phyloP scores from a whole-genome alignment of 2,797 vertebrate species.

The Anguilla anguilla region DNA sequence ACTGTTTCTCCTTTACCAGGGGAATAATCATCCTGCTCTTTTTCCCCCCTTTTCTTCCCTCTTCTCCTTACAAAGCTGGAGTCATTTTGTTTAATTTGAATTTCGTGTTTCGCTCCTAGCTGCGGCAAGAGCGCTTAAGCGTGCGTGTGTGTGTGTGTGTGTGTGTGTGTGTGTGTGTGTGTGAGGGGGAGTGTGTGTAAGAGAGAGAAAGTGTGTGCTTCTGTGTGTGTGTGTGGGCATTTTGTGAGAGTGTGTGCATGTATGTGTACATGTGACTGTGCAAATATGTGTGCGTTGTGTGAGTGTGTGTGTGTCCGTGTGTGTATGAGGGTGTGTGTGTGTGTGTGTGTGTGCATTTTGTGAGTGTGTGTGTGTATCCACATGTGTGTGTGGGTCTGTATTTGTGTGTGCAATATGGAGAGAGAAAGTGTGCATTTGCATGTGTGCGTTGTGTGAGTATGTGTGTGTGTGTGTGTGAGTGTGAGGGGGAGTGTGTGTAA shows the following conservation, averaged over 20 bases:
- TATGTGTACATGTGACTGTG: too few species aligned
- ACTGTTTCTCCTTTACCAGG: constrained; percentile 80
- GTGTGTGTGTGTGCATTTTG: not conserved
- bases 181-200: constrained; percentile 27
- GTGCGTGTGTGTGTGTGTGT: constrained; percentile 28
- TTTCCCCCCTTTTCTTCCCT: constrained; percentile 50
- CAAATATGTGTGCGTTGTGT: not conserved
- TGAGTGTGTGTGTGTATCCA: not conserved
- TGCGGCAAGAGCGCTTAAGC: constrained; percentile 33
- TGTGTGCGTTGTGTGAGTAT: too few species aligned
- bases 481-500: too few species aligned
- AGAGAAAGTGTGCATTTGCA: too few species aligned
- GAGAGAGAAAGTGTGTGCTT: not conserved
- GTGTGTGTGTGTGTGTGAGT: too few species aligned
- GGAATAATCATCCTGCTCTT: constrained; percentile 77
- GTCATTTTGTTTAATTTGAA: constrained; percentile 88
- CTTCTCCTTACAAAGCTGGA: constrained; percentile 71
- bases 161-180: constrained; percentile 39
- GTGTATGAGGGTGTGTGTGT: not conserved
- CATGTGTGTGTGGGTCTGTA: not conserved
- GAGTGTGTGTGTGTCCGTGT: constrained; percentile 24
- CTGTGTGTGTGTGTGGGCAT: constrained; percentile 40
- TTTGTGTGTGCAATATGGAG: too few species aligned
- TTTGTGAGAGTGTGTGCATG: constrained; percentile 52
- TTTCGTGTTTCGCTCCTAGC: constrained; percentile 64